Evolutionary conservation across 2,113 vertebrate species (phyloP).

Genomic region (Cyphomyrus discorhynchus): DNA sequence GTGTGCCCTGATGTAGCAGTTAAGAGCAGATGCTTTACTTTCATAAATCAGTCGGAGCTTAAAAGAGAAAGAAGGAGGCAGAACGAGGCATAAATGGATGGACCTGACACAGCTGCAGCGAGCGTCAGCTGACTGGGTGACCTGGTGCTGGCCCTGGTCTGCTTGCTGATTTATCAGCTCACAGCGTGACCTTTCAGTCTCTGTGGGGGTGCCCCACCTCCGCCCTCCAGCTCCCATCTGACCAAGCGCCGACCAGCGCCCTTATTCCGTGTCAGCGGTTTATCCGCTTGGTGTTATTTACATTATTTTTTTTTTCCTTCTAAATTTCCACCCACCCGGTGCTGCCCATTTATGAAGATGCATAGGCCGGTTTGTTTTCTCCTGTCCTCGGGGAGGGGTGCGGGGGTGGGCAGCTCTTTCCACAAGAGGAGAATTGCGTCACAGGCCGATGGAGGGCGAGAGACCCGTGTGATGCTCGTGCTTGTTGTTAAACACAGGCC

Average conservation of each 20-base stretch:
- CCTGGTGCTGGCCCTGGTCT: slow-evolving; percentile 52
- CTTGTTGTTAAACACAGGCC: neutral
- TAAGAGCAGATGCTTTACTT: slow-evolving; percentile 71
- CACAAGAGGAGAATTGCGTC: neutral
- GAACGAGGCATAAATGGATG: slow-evolving; percentile 68
- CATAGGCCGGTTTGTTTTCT: slow-evolving; percentile 17
- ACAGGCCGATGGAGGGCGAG: neutral
- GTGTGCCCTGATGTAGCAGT: slow-evolving; percentile 67
- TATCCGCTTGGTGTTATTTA: neutral
- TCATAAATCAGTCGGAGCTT: slow-evolving; percentile 60
- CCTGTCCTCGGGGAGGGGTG: slow-evolving; percentile 15
- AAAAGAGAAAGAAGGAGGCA: slow-evolving; percentile 39
- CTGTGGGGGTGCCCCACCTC: slow-evolving; percentile 11
- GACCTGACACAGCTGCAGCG: slow-evolving; percentile 64
- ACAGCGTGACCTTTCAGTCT: slow-evolving; percentile 67
- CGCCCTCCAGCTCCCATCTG: neutral
- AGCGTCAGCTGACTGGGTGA: slow-evolving; percentile 66
- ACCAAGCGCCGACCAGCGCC: neutral
- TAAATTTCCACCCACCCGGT: neutral
- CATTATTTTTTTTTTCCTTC: neutral
- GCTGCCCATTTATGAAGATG: neutral
- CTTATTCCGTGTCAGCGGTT: neutral
- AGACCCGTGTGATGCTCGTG: neutral
- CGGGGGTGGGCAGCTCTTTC: neutral
- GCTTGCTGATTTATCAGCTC: slow-evolving; percentile 63